Evolutionary conservation across 2,888 invertebrate genomes (phyloP).

Genomic region (Uropetala carovei): DNA sequence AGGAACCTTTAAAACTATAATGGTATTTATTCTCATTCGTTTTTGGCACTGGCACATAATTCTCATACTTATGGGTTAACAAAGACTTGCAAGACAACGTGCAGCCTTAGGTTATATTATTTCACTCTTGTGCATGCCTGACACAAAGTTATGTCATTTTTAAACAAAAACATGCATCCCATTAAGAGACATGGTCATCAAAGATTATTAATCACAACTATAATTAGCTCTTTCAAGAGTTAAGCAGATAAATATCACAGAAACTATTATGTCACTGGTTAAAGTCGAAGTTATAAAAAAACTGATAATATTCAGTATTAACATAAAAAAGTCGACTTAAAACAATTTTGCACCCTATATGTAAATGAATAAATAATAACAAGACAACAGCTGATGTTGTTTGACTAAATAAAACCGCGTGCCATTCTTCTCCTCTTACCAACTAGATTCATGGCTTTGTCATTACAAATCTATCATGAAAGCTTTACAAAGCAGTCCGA

Average conservation of each 20-base stretch:
- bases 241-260: neutral
- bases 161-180: too few relatives aligned
- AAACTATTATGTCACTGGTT: neutral
- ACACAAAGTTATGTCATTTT: too few relatives aligned
- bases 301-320: neutral
- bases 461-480: neutral
- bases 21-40: neutral
- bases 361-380: constrained; percentile 27
- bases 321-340: neutral
- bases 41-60: constrained; percentile 1
- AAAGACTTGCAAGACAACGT: neutral
- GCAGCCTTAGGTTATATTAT: neutral
- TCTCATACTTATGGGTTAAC: neutral
- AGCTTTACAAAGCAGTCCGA: neutral
- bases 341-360: neutral
- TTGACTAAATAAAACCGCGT: neutral
- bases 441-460: neutral
- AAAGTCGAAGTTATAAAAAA: neutral
- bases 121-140: neutral
- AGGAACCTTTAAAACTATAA: too few relatives aligned
- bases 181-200: too few relatives aligned
- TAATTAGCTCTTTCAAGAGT: neutral
- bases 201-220: neutral
- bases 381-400: neutral
- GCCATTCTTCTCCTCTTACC: neutral